Evolutionary conservation across 2,888 invertebrate genomes (phyloP), one percentile per base, ranked within the genome.

Genomic region (Xestobium rufovillosum): DNA sequence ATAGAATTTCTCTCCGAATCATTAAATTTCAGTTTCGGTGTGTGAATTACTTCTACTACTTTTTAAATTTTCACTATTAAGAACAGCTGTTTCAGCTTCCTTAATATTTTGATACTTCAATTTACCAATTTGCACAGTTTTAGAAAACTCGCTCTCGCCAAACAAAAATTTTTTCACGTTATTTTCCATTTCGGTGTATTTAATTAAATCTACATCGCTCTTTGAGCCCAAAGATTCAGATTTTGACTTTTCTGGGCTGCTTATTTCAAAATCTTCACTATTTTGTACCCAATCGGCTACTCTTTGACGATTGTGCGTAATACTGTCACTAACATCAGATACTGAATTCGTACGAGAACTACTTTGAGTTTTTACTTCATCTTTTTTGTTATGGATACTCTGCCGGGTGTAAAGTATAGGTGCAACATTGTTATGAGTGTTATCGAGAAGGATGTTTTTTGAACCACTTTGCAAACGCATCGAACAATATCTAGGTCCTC

Each of bases 201-300:
- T 63, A 16, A 60, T 66, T 6, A 63, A 56, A 43, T 65, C 66
- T 36, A 67, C 63, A 16, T 55, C 56, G 28, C 67, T 52, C 48
- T 68, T 68, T 12, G 40, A 36, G 31, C 38, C 39, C 0, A 66
- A 63, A 2, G 63, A 63, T 14, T 66, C 67, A 12, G 64, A 65
- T 46, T 64, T 55, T 38, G 60, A 60, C 45, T 56, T 55, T 12
- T 59, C 42, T 60, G 72, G 53, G 67, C 72, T 51, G 61, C 66
- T 1, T 63, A 69, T 55, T 39, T 70, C 71, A 55, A 75, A 59
- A 32, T 70, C 67, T 1, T 69, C 61, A 51, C 76, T 80, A 48
- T 75, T 76, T 57, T 81, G 78, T 12, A 85, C 81, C 84, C 84
- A 84, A 51, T 85, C 83, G 1, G 82, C 83, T 8, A 85, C 83